These are phyloP conservation scores for Sorex araneus DNA, from an alignment of 2,113 vertebrate species.

Conservation along the genomic window DNA sequence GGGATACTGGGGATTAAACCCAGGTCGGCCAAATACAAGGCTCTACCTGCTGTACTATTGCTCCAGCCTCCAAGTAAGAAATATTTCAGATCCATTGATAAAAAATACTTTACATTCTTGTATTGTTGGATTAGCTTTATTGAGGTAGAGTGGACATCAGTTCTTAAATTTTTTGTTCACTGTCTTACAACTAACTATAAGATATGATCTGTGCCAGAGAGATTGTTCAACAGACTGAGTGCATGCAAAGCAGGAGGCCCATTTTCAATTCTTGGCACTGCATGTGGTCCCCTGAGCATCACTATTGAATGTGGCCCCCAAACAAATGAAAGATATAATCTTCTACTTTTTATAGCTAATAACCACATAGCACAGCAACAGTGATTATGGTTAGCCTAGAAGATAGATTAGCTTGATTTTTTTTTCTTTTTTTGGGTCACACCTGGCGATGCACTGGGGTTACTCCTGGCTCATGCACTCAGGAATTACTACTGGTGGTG, in stretches of 20 bases:
- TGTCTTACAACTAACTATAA: slow-evolving; percentile 41
- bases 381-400: slow-evolving; percentile 46
- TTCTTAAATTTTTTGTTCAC: slow-evolving; percentile 14
- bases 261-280: no score
- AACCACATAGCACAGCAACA: neutral
- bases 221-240: no score
- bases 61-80: neutral
- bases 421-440: no score
- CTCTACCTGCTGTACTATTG: no score
- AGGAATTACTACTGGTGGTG: no score
- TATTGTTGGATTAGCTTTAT: neutral
- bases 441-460: no score
- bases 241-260: no score
- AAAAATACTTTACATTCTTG: neutral
- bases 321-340: neutral
- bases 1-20: no score
- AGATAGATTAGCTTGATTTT: neutral
- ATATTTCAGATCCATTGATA: neutral
- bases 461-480: no score
- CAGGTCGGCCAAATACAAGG: no score
- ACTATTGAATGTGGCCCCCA: no score
- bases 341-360: neutral
- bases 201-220: neutral
- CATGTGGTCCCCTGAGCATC: no score
- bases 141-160: neutral